phyloP scores from a whole-genome alignment of 2,113 vertebrate genomes.

The Sylvilagus bachmani region DNA sequence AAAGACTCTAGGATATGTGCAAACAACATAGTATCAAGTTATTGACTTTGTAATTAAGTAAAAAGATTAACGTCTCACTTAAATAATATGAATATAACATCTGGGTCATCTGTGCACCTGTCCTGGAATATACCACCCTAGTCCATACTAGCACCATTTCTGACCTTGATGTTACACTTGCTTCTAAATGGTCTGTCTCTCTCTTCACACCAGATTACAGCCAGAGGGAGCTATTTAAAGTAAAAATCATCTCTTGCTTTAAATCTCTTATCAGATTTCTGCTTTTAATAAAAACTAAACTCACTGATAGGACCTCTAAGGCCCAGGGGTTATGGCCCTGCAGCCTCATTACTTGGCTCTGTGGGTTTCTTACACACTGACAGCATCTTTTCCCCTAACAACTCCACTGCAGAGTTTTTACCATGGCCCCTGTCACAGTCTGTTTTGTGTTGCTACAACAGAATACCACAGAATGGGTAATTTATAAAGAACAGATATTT shows the following conservation, averaged over 20 bases:
- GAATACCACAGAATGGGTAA: background rate
- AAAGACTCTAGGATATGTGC: conserved; percentile 1
- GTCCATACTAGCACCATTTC: background rate
- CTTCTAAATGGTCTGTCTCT: background rate
- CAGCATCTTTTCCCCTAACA: background rate
- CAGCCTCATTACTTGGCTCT: background rate
- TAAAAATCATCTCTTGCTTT: conserved; percentile 15
- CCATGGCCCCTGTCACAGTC: background rate
- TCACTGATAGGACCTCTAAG: background rate
- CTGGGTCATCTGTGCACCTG: background rate
- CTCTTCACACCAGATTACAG: background rate
- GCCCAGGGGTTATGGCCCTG: background rate
- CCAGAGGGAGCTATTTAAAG: conserved; percentile 8
- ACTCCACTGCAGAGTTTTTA: background rate
- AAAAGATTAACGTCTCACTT: background rate
- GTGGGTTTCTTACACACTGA: background rate
- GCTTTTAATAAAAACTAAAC: background rate
- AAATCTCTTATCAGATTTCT: background rate
- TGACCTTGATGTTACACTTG: background rate
- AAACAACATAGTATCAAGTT: conserved; percentile 37
- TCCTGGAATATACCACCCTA: background rate
- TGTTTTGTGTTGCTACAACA: background rate
- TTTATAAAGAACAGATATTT: background rate
- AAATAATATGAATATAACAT: background rate
- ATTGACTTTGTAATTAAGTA: background rate